phyloP scores from a whole-genome alignment of 2,113 vertebrate genomes.

The Centrocercus urophasianus region DNA sequence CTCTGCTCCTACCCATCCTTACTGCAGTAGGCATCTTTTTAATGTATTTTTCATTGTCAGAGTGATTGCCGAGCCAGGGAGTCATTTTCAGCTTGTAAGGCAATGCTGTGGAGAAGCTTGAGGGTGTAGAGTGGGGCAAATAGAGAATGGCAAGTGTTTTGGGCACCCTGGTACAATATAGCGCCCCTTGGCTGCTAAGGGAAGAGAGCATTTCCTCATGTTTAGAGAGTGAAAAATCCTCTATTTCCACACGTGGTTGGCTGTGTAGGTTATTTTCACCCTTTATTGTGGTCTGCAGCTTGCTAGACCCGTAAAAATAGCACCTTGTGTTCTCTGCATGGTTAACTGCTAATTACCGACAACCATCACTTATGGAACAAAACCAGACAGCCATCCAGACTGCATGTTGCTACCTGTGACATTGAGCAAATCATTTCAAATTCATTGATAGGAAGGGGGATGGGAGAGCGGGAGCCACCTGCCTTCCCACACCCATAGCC shows the following conservation, averaged over 20 bases:
- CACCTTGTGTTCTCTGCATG: background rate
- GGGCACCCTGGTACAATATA: rapidly evolving
- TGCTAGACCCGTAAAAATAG: background rate
- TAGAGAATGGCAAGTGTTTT: rapidly evolving
- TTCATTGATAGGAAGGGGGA: background rate
- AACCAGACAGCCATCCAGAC: background rate
- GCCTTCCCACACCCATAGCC: constrained; percentile 4
- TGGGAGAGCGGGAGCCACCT: background rate
- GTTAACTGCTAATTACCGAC: background rate
- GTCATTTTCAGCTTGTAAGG: background rate
- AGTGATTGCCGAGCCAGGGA: background rate
- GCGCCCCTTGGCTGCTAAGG: rapidly evolving
- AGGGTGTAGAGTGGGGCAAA: background rate
- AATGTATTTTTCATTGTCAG: background rate
- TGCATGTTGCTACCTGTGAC: background rate
- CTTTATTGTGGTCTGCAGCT: background rate
- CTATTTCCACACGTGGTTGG: background rate
- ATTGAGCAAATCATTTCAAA: background rate
- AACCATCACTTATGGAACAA: background rate
- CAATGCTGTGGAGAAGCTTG: background rate
- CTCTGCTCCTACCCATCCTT: background rate
- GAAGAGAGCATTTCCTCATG: background rate
- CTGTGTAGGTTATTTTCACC: background rate
- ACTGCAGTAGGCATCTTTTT: background rate
- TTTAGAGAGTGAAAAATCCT: background rate